These are phyloP conservation scores for Corvus moneduloides DNA, from an alignment of 2,113 vertebrate species.

Conservation along the genomic window DNA sequence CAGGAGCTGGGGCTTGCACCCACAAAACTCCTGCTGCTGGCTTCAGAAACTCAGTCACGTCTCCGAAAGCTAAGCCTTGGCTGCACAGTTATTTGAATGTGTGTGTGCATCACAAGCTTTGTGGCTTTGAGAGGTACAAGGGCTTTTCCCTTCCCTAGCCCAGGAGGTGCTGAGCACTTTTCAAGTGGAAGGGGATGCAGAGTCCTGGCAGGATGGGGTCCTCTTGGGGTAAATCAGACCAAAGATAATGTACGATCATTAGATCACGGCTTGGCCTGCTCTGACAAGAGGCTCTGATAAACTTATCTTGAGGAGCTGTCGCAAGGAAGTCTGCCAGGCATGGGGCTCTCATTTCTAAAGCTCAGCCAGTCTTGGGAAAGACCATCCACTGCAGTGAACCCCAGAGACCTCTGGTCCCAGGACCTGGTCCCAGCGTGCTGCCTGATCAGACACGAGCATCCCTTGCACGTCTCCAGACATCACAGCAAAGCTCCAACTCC, in stretches of 20 bases:
- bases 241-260: rapidly evolving
- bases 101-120: not conserved
- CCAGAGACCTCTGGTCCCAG: not conserved
- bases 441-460: rapidly evolving
- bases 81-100: not conserved
- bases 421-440: not conserved
- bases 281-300: not conserved
- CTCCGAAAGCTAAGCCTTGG: not conserved
- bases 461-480: not conserved
- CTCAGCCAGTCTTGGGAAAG: not conserved
- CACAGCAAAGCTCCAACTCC: not conserved
- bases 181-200: not conserved
- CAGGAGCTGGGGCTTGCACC: not conserved
- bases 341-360: not conserved
- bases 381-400: not conserved
- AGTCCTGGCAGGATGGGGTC: not conserved
- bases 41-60: not conserved
- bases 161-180: not conserved
- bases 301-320: not conserved
- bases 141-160: not conserved
- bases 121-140: not conserved
- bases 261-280: not conserved
- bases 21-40: not conserved
- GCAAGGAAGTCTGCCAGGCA: not conserved
- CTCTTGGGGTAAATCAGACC: not conserved